Percentiles rank a stretch among this genome's conserved stretches.
Conservation (phyloP, 2,888 invertebrate genomes). For the Melikaiella ostensackeni region DNA sequence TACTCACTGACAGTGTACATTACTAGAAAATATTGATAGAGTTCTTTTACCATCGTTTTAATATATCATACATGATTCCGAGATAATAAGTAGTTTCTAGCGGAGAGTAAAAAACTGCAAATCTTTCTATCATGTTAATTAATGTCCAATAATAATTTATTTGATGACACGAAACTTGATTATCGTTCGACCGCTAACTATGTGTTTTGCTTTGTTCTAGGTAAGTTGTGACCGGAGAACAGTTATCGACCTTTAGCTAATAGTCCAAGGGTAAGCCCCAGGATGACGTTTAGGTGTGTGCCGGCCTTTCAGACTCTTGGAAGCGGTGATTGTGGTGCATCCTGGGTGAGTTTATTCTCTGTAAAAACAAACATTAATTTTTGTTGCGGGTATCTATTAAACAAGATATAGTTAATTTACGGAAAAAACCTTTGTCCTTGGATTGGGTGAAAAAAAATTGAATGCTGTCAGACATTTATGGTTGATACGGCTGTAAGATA, state of each 20-base stretch:
- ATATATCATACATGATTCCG: background rate
- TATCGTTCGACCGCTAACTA: conserved; percentile 78
- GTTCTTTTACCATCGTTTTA: background rate
- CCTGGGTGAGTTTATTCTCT: conserved; percentile 81
- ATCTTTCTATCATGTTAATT: background rate
- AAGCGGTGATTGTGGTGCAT: conserved; percentile 82
- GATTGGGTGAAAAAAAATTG: background rate
- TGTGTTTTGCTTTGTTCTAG: conserved; percentile 83
- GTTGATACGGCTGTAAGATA: no score
- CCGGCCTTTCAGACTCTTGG: conserved; percentile 82
- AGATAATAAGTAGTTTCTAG: background rate
- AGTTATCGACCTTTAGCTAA: conserved; percentile 60
- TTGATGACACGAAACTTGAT: background rate
- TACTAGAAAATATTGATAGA: conserved; percentile 13
- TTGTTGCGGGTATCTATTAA: background rate
- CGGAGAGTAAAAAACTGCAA: background rate
- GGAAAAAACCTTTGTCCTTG: no score
- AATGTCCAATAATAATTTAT: background rate
- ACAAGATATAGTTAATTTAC: no score
- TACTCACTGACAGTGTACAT: background rate
- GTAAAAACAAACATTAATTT: background rate
- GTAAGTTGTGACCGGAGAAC: conserved; percentile 82
- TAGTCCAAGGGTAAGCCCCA: conserved; percentile 67
- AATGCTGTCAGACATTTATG: background rate
- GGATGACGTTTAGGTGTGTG: conserved; percentile 85